phyloP scores from a whole-genome alignment of 2,113 vertebrate species.

The Taurulus bubalis region DNA sequence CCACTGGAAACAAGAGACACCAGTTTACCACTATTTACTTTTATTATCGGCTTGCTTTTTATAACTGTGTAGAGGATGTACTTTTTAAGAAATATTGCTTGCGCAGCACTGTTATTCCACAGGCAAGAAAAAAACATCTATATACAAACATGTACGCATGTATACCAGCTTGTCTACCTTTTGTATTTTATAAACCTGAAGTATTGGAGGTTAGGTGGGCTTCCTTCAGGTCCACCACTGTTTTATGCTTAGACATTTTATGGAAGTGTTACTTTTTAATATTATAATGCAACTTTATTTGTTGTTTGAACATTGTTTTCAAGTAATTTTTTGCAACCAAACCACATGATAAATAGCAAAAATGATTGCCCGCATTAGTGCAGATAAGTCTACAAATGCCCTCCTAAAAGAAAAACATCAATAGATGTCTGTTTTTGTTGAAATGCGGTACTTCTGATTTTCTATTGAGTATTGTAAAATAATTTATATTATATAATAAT shows the following conservation, averaged over 20 bases:
- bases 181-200: slow-evolving; percentile 79
- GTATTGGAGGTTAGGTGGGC: slow-evolving; percentile 75
- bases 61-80: slow-evolving; percentile 74
- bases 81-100: slow-evolving; percentile 77
- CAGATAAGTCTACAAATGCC: slow-evolving; percentile 50
- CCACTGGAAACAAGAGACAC: slow-evolving; percentile 79
- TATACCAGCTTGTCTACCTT: slow-evolving; percentile 77
- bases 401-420: slow-evolving; percentile 48
- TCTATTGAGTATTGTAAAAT: slow-evolving; percentile 78
- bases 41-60: slow-evolving; percentile 78
- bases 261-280: slow-evolving; percentile 79
- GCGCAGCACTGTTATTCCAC: slow-evolving; percentile 75
- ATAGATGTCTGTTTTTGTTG: slow-evolving; percentile 65
- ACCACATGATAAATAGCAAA: slow-evolving; percentile 61
- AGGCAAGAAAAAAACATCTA: slow-evolving; percentile 69
- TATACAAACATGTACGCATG: slow-evolving; percentile 75
- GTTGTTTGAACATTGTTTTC: slow-evolving; percentile 68
- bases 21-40: slow-evolving; percentile 80
- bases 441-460: slow-evolving; percentile 79
- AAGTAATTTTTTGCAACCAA: slow-evolving; percentile 66
- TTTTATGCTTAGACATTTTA: slow-evolving; percentile 80
- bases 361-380: slow-evolving; percentile 60
- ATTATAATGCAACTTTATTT: slow-evolving; percentile 59
- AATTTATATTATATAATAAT: slow-evolving; percentile 79
- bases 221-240: slow-evolving; percentile 68